phyloP scores from a whole-genome alignment of 2,888 invertebrate species.

The Apodemia hepburni region DNA sequence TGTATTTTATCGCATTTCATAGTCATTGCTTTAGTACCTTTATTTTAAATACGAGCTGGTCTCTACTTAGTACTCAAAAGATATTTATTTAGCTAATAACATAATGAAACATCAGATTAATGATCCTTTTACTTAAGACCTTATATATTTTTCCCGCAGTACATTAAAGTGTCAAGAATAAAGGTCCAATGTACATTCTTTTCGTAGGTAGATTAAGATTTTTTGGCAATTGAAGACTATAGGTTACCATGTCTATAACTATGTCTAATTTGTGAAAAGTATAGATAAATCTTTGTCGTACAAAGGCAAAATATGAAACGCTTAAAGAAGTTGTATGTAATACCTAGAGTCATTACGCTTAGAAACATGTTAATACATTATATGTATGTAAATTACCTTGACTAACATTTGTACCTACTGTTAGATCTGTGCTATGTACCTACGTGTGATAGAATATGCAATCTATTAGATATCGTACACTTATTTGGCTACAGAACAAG shows the following conservation, averaged over 20 bases:
- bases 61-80: conserved; percentile 74
- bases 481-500: conserved; percentile 19
- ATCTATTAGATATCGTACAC: conserved; percentile 22
- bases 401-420: conserved; percentile 67
- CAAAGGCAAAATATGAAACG: conserved; percentile 56
- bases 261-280: conserved; percentile 36
- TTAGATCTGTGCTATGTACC: conserved; percentile 69
- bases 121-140: neutral
- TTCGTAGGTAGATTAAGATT: conserved; percentile 67
- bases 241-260: conserved; percentile 49
- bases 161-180: conserved; percentile 54
- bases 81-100: conserved; percentile 49
- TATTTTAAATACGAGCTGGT: conserved; percentile 65
- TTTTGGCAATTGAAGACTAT: conserved; percentile 45
- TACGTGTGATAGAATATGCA: conserved; percentile 22
- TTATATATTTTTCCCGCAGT: conserved; percentile 44
- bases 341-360: conserved; percentile 70
- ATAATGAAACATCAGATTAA: neutral
- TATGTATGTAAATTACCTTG: conserved; percentile 72
- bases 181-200: conserved; percentile 69
- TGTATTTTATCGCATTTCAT: conserved; percentile 59
- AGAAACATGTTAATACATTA: conserved; percentile 66
- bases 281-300: conserved; percentile 45
- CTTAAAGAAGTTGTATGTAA: conserved; percentile 73
- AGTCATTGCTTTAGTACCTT: conserved; percentile 47